phyloP scores from a whole-genome alignment of 2,113 vertebrate species.

The Syngnathoides biaculeatus region DNA sequence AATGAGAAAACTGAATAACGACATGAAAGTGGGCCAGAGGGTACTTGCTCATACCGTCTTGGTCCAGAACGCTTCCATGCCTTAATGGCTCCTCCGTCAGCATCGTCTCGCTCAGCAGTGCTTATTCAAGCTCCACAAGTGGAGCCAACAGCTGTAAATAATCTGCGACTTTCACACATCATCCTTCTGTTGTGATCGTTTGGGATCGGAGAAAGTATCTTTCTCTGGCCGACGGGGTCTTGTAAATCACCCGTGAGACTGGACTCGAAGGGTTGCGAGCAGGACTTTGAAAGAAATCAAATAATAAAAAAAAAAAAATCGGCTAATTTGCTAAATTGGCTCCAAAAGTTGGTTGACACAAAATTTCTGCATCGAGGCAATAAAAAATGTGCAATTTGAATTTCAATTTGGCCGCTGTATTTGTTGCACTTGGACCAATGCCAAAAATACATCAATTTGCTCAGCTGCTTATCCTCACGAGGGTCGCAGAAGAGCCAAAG shows the following conservation, averaged over 20 bases:
- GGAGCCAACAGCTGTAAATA: slow-evolving; percentile 17
- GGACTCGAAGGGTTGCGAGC: not conserved
- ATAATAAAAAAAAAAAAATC: too few species aligned
- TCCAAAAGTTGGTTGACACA: too few species aligned
- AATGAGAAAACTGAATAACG: slow-evolving; percentile 15
- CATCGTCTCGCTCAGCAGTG: slow-evolving; percentile 16
- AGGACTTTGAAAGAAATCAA: too few species aligned
- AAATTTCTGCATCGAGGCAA: too few species aligned
- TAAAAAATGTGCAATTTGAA: too few species aligned
- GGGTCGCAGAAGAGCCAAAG: too few species aligned
- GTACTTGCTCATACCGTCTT: not conserved
- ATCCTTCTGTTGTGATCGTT: slow-evolving; percentile 1
- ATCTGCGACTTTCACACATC: slow-evolving; percentile 10
- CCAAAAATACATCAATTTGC: not conserved
- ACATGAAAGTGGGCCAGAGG: not conserved
- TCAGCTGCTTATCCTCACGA: too few species aligned
- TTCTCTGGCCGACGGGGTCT: slow-evolving; percentile 2
- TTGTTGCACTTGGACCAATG: too few species aligned
- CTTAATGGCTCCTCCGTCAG: slow-evolving; percentile 17
- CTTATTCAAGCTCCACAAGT: slow-evolving; percentile 32
- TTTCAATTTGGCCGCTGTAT: too few species aligned
- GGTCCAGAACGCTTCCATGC: not conserved
- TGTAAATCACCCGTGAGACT: not conserved
- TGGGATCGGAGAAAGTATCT: slow-evolving; percentile 6
- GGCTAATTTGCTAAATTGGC: too few species aligned